Base-by-base conservation (phyloP, 2,797 vertebrate species). In the Mallotus villosus region DNA sequence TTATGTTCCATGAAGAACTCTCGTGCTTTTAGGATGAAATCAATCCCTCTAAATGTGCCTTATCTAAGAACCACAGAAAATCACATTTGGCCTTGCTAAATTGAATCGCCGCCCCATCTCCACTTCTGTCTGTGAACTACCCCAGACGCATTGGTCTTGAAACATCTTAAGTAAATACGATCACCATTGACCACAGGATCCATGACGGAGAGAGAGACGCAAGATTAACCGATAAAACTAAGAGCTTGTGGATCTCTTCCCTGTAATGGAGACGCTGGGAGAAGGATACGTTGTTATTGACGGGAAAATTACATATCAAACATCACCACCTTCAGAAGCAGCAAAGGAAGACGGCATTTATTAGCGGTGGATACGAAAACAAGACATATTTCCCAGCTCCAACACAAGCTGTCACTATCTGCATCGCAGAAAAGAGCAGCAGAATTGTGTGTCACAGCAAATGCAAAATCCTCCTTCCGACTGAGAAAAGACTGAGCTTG, bases 401-500 rank as follows among this genome's bases (percentile, higher is more conserved):
- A 62, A 14, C 29, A 11, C 8, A 61, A 3, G 17, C n/a, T 46
- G 63, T 14, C 21, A 25, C 32, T 59, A 27, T 51, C 46, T 25
- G 49, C 21, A 24, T 34, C 0, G 32, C 32, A 34, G 5, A 6
- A 34, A 34, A 34, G 32, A 8, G 32, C 6, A 34, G 2, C 32
- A 6, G 32, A 49, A 59, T 53, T 37, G 25, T 29, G 73, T 77
- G 73, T 78, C 77, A 64, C 78, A 25, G 7, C 49, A 16, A 59
- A 0, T n/a, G 24, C 61, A 63, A 68, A 63, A 68, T 53, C 6
- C 46, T 5, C 67, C 62, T 74, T 74, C 24, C 74, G 58, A 53
- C 46, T 65, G 32, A 59, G 68, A 69, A 75, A 78, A 73, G 80
- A 73, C 67, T 67, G 80, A 71, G 78, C 82, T 76, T 76, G 62